Evolutionary conservation across 2,888 invertebrate genomes (phyloP), one percentile per base, ranked within the genome.

Genomic region (Aethes cnicana): DNA sequence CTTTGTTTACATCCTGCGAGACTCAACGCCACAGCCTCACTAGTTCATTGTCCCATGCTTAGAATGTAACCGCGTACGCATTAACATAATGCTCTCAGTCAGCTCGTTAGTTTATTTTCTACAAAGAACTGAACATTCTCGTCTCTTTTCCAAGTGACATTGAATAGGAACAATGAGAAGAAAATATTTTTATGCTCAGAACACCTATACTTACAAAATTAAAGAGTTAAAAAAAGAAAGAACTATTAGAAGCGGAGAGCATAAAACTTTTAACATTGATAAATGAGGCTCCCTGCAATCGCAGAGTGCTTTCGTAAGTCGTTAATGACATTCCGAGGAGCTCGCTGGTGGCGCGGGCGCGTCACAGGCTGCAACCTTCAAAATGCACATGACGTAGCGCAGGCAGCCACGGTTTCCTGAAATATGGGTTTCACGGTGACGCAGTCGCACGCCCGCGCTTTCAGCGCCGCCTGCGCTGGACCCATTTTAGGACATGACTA

Each of bases 401-500:
- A 62, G 64, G 64, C 66, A 68, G 68, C 64, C 63, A 75, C 73
- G 35, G 50, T 88, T 88, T 85, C 85, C 89, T 88, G 88, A 88
- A 88, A 88, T 86, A 82, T 74, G 83, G 86, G 80, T 79, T 86
- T 84, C 81, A 77, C 74, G 74, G 83, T 88, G 88, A 89, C 88
- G 88, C 74, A 86, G 81, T 75, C 81, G 74, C 77, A 85, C 86
- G 87, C 88, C 87, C 89, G 86, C 87, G 86, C 88, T 84, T 85
- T 85, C 86, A 84, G 85, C 89, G 85, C 88, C 86, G 90, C 92
- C 90, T 86, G 85, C 81, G 85, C 81, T 90, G 90, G 85, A 86
- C 90, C 93, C 93, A 92, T 93, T 92, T 93, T 93, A 92, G 93
- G 93, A 92, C 92, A 92, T 91, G 90, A 92, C 91, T 91, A 90